phyloP scores from a whole-genome alignment of 1,140 invertebrate genomes.

The Gonioctena quinquepunctata region DNA sequence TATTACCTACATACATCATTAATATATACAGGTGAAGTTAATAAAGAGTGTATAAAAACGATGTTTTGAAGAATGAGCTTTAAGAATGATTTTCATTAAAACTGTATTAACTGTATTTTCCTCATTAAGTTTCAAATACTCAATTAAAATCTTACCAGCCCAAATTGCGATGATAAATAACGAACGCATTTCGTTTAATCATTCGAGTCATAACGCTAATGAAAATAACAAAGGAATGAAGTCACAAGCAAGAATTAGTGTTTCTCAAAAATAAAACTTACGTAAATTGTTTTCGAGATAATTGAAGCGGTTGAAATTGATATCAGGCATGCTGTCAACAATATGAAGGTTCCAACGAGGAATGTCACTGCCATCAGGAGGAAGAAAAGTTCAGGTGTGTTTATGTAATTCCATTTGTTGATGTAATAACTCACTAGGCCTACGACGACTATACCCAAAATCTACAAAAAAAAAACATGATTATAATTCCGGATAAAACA shows the following conservation, averaged over 20 bases:
- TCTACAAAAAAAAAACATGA: constrained; percentile 62
- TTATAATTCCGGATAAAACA: too few species aligned
- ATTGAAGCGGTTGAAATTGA: constrained; percentile 78
- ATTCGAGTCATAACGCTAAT: background rate
- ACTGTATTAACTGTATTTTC: too few species aligned
- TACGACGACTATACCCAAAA: constrained; percentile 73
- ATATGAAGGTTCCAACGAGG: constrained; percentile 74
- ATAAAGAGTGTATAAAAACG: too few species aligned
- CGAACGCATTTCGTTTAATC: background rate
- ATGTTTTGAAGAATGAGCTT: too few species aligned
- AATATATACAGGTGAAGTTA: too few species aligned
- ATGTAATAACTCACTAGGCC: constrained; percentile 66
- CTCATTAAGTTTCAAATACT: too few species aligned
- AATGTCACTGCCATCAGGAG: constrained; percentile 73
- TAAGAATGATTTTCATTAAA: too few species aligned
- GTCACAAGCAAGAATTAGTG: background rate
- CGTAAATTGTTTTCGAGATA: constrained; percentile 81
- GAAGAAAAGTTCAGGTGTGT: constrained; percentile 70
- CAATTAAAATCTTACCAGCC: too few species aligned
- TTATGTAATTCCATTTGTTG: constrained; percentile 42
- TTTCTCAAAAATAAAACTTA: constrained; percentile 46
- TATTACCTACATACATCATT: too few species aligned
- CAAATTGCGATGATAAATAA: background rate
- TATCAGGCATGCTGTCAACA: constrained; percentile 72
- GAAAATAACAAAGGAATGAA: background rate